These are phyloP conservation scores for Drosophila obscura DNA, from an alignment of 1,140 invertebrate genomes.

Conservation along the genomic window DNA sequence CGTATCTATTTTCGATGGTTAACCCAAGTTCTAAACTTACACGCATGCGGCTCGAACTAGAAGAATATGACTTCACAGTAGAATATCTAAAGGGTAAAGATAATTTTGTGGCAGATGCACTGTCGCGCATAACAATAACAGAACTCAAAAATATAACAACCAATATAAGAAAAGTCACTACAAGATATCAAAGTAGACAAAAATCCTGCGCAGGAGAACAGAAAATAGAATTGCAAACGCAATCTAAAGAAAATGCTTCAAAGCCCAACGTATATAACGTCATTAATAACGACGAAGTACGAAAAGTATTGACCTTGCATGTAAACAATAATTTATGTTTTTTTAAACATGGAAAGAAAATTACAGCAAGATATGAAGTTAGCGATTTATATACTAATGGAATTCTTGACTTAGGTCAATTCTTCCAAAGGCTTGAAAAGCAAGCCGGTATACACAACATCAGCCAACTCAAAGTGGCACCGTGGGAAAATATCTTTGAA, in stretches of 20 bases:
- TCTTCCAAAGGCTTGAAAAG: not conserved
- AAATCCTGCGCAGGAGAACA: too few relatives aligned
- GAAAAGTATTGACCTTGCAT: too few relatives aligned
- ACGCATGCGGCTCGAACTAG: constrained; percentile 44
- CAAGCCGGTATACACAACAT: not conserved
- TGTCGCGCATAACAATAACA: constrained; percentile 18
- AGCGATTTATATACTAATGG: too few relatives aligned
- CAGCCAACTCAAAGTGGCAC: not conserved
- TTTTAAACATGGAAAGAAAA: too few relatives aligned
- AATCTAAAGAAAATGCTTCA: too few relatives aligned
- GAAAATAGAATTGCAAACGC: constrained; percentile 1
- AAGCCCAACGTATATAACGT: not conserved
- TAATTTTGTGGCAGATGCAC: constrained; percentile 25
- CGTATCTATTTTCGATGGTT: constrained; percentile 49
- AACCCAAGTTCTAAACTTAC: constrained; percentile 77
- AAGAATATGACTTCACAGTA: constrained; percentile 75
- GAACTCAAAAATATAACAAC: too few relatives aligned
- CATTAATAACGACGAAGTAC: not conserved
- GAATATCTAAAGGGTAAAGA: constrained; percentile 51
- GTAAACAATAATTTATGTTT: too few relatives aligned
- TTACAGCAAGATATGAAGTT: too few relatives aligned
- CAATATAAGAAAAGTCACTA: constrained; percentile 8
- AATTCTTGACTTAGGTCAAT: too few relatives aligned
- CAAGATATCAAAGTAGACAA: constrained; percentile 4
- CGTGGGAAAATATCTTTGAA: too few relatives aligned